These are phyloP conservation scores for Drosophila arawakana DNA, from an alignment of 1,140 invertebrate species.

Conservation along the genomic window DNA sequence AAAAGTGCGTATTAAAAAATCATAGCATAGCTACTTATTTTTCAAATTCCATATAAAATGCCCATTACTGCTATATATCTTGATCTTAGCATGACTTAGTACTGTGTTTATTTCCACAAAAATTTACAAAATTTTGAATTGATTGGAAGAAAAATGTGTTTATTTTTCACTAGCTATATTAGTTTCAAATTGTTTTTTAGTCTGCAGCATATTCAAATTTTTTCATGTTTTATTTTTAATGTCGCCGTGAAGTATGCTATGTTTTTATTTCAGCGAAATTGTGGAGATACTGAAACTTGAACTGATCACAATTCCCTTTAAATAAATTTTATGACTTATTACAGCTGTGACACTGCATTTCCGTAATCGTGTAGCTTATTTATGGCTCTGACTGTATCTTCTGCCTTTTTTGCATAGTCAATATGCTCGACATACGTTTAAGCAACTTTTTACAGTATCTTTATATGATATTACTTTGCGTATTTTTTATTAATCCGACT, in stretches of 20 bases:
- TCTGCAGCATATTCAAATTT: not conserved
- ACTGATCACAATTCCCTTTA: not conserved
- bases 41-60: not conserved
- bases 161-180: no score
- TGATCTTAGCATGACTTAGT: not conserved
- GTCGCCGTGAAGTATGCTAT: not conserved
- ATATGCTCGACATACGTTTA: not conserved
- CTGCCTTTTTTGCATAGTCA: slow-evolving; percentile 3
- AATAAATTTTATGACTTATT: not conserved
- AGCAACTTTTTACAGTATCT: slow-evolving; percentile 5
- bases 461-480: not conserved
- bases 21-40: not conserved
- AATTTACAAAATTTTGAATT: not conserved
- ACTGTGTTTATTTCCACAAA: not conserved
- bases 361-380: not conserved
- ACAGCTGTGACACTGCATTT: slow-evolving; percentile 1
- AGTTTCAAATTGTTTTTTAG: no score
- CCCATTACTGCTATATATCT: not conserved
- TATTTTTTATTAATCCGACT: slow-evolving; percentile 21
- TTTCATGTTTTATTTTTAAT: not conserved
- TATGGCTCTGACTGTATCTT: not conserved
- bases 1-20: not conserved
- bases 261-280: not conserved
- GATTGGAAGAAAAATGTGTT: not conserved
- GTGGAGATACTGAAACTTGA: not conserved